Evolutionary conservation across 2,888 invertebrate species (phyloP).

Genomic region (Orthosia cruda): DNA sequence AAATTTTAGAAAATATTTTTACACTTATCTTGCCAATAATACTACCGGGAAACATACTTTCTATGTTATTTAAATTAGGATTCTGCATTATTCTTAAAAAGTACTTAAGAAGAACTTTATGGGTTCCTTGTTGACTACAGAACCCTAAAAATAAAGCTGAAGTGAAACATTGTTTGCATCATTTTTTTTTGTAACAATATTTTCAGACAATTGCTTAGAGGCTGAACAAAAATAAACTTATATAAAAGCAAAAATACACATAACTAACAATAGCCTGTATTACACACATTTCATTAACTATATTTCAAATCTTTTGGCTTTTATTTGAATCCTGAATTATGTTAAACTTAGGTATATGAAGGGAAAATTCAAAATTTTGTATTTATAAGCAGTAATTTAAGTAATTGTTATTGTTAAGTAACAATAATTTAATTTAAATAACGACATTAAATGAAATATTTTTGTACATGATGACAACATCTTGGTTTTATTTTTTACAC

Average conservation of each 20-base stretch:
- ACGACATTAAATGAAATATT: conserved; percentile 88
- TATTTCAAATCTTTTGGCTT: conserved; percentile 40
- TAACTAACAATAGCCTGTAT: conserved; percentile 15
- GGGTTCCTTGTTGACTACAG: too few species aligned
- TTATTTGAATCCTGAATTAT: conserved; percentile 51
- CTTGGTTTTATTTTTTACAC: conserved; percentile 71
- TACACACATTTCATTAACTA: conserved; percentile 23
- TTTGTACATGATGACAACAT: conserved; percentile 84
- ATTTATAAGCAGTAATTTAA: conserved; percentile 70
- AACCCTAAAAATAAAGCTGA: neutral
- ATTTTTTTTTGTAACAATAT: conserved; percentile 25
- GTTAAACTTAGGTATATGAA: conserved; percentile 43
- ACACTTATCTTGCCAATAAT: conserved; percentile 51
- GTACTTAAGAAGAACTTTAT: neutral
- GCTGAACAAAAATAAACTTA: conserved; percentile 40
- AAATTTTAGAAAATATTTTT: conserved; percentile 17
- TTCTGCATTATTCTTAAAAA: neutral
- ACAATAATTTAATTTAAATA: conserved; percentile 84
- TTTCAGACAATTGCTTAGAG: conserved; percentile 47
- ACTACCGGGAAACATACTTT: conserved; percentile 28
- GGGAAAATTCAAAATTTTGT: conserved; percentile 66
- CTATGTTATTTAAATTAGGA: conserved; percentile 16
- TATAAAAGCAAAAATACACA: conserved; percentile 17
- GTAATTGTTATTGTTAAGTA: conserved; percentile 84
- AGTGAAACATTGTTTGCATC: neutral